A percentile compares a stretch with the other conserved stretches of the same genome.
Conservation (phyloP, 2,888 invertebrate genomes). For the Drosophila prolongata region DNA sequence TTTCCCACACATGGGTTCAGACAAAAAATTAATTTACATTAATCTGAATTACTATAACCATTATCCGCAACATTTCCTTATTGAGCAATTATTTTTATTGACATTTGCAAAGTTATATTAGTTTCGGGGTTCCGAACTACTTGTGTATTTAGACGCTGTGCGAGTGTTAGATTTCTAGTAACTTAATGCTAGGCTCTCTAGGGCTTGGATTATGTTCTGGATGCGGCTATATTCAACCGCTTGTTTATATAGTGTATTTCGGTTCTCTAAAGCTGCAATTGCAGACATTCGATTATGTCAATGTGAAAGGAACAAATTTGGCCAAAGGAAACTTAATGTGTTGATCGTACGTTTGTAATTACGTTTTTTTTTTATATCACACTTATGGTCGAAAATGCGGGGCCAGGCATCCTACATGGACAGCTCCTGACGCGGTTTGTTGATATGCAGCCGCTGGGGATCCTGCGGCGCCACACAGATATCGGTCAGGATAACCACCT, state of each 20-base stretch:
- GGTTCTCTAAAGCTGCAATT: conserved; percentile 58
- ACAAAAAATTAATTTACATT: background rate
- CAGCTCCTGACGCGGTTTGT: conserved; percentile 84
- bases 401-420: conserved; percentile 77
- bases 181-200: conserved; percentile 50
- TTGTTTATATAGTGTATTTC: conserved; percentile 30
- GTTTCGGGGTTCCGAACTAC: conserved; percentile 3
- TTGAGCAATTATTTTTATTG: conserved; percentile 27
- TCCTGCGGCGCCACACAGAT: conserved; percentile 82
- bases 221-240: conserved; percentile 35
- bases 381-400: conserved; percentile 65
- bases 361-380: conserved; percentile 69
- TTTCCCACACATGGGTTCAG: background rate
- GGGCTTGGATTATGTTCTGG: conserved; percentile 49
- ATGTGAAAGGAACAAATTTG: conserved; percentile 73
- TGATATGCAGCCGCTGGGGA: conserved; percentile 79
- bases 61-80: background rate
- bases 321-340: conserved; percentile 73
- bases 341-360: conserved; percentile 57
- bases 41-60: background rate
- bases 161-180: conserved; percentile 43
- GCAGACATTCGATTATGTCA: conserved; percentile 42
- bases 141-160: conserved; percentile 30
- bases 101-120: conserved; percentile 24
- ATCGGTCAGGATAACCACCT: conserved; percentile 86